Evolutionary conservation across 1,140 invertebrate species (phyloP), one percentile per base, ranked within the genome.

Genomic region (Dreissena rostriformis): DNA sequence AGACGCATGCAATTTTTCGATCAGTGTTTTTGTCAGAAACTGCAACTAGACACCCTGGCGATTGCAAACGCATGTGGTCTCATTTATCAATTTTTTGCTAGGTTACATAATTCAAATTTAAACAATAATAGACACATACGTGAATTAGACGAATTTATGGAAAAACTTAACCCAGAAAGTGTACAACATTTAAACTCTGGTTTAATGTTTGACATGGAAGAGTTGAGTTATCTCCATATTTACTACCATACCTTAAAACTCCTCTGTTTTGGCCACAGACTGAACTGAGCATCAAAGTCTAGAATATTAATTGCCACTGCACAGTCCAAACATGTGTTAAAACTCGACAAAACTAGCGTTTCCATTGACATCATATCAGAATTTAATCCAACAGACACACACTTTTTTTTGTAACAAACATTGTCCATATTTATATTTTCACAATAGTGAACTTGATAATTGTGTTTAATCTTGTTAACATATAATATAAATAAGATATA

Each of bases 201-300:
- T 22, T n/a, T 65, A 12, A 29, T 65, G 26, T 77, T 68, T 68
- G 5, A 22, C 26, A 17, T 15, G 8, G 24, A 5, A 7, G 17
- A 39, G 2, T 68, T 39, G 26, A 68, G 26, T 5, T 68, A 28
- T 39, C 67, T 28, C 6, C 10, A 73, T n/a, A 61, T 73, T 1
- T 19, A 10, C 19, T 39, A 39, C 8, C 8, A 39, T 81, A 81
- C 80, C 80, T 82, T 71, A 28, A 82, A 52, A 10, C 75, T 65
- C 22, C 70, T 82, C 61, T 82, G 80, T 67, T 66, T 74, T 53
- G 80, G 70, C 71, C 80, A 82, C 14, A 72, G 19, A 74, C 75
- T 74, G 19, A 39, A 39, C 39, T 67, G 49, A n/a, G 26, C 22
- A n/a, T 82, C 80, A 11, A 75, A 57, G 68, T 82, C 80, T 15